A percentile compares a stretch with the other conserved stretches of the same genome.
Evolutionary conservation across 2,113 vertebrate species (phyloP).

Genomic region (Leucopsar rothschildi): DNA sequence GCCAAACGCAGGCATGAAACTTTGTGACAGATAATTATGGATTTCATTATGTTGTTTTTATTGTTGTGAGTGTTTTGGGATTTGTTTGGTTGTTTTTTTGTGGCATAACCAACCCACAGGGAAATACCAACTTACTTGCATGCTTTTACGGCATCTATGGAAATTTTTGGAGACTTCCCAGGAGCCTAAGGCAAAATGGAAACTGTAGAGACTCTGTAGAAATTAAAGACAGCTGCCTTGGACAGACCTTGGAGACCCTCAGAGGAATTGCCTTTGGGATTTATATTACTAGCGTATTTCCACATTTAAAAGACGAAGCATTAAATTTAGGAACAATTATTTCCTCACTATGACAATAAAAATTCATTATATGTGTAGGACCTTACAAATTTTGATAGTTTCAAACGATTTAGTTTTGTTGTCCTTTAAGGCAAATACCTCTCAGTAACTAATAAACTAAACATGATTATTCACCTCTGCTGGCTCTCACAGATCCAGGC

Average conservation of each 20-base stretch:
- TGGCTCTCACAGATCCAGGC: not conserved
- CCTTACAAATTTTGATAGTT: not conserved
- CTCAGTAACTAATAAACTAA: not conserved
- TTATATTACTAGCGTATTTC: not conserved
- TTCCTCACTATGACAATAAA: not conserved
- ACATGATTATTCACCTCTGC: not conserved
- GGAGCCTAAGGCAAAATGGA: not conserved
- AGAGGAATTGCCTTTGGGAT: not conserved
- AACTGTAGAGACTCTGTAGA: not conserved
- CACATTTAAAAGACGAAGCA: not conserved
- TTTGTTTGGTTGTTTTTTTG: not conserved
- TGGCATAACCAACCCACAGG: not conserved
- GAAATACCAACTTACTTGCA: not conserved
- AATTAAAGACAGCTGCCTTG: not conserved
- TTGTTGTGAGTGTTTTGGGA: not conserved
- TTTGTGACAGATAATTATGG: not conserved
- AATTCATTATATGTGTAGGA: not conserved
- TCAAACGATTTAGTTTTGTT: not conserved
- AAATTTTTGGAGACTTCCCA: not conserved
- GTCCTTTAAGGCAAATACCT: not conserved
- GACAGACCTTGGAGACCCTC: not conserved
- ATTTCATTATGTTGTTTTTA: not conserved
- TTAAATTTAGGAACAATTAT: not conserved
- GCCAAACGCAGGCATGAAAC: not conserved
- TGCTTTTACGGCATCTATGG: not conserved